These are phyloP conservation scores for Condylura cristata DNA, from an alignment of 2,113 vertebrate species.

Conservation along the genomic window DNA sequence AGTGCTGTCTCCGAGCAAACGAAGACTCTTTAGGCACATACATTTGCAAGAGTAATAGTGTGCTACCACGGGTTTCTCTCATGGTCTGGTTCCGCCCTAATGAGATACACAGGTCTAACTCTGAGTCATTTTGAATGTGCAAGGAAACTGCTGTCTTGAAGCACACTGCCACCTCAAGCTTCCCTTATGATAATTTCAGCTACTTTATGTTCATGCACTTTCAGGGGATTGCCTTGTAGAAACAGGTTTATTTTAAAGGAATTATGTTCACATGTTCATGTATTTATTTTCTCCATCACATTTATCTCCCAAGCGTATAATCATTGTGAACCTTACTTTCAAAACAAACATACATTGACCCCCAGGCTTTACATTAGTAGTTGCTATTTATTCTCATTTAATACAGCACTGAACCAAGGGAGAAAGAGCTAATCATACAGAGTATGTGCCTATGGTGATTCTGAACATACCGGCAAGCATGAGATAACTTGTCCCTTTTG, in stretches of 20 bases:
- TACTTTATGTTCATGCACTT: neutral
- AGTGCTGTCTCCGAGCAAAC: neutral
- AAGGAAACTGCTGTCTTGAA: neutral
- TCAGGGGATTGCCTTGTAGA: neutral
- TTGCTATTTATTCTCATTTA: neutral
- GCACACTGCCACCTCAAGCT: neutral
- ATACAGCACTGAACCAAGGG: neutral
- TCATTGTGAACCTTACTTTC: slow-evolving; percentile 34
- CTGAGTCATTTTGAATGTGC: neutral
- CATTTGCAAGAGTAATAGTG: slow-evolving; percentile 1
- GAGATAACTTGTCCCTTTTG: neutral
- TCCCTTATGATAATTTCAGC: neutral
- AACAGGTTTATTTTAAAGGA: neutral
- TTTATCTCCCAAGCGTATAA: neutral
- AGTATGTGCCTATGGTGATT: fast-evolving
- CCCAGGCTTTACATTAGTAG: neutral
- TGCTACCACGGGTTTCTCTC: neutral
- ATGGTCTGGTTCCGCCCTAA: neutral
- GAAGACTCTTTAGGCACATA: neutral
- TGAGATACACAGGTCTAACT: neutral
- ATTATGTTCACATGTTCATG: neutral
- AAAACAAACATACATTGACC: slow-evolving; percentile 26
- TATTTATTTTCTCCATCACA: slow-evolving; percentile 38
- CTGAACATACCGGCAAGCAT: fast-evolving
- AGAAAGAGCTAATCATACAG: neutral